Percentiles rank a stretch among this genome's conserved stretches.
Conservation (phyloP, 2,888 invertebrate genomes). For the Macrophya alboannulata region DNA sequence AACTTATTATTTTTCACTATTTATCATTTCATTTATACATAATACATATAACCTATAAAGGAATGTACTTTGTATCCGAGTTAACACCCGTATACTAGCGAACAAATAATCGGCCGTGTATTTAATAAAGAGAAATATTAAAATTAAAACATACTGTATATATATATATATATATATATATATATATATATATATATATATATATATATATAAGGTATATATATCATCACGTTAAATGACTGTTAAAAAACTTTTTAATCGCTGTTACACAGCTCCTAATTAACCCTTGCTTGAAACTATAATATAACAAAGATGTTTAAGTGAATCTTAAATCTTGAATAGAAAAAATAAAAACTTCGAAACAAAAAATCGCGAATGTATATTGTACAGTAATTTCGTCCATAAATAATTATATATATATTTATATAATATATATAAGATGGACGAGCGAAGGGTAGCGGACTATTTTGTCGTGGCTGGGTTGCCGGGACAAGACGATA, state of each 20-base stretch:
- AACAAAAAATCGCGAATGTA: background rate
- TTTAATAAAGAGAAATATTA: background rate
- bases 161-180: background rate
- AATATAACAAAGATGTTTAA: background rate
- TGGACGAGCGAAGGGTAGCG: constrained; percentile 95
- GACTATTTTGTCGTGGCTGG: constrained; percentile 99
- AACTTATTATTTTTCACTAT: background rate
- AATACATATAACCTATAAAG: constrained; percentile 16
- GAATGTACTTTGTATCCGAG: background rate
- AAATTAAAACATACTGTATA: background rate
- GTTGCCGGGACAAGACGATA: constrained; percentile 83
- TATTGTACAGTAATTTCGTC: constrained; percentile 40
- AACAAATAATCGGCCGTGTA: constrained; percentile 14
- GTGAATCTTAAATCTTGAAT: background rate
- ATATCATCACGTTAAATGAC: constrained; percentile 6
- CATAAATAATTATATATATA: constrained; percentile 31
- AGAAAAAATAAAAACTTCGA: background rate
- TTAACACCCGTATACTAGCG: background rate
- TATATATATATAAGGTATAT: background rate
- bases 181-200: background rate
- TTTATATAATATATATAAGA: constrained; percentile 71
- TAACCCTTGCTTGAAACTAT: background rate
- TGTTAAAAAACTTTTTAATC: background rate
- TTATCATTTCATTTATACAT: background rate
- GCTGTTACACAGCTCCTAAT: constrained; percentile 16